phyloP scores from a whole-genome alignment of 2,888 invertebrate species.

The Phalera bucephala region DNA sequence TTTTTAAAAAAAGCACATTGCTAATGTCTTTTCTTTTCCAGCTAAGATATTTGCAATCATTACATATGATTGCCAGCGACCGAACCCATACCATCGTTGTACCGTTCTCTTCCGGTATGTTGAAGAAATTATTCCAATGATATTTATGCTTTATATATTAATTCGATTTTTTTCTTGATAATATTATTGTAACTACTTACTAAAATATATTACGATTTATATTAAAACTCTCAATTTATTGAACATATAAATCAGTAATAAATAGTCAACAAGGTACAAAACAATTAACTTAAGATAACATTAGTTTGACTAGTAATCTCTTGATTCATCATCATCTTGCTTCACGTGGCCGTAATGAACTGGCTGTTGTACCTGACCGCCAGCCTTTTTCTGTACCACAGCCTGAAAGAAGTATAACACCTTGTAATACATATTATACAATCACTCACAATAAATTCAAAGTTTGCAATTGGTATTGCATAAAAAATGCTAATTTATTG shows the following conservation, averaged over 20 bases:
- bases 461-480: background rate
- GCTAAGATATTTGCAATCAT: conserved; percentile 91
- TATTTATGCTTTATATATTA: conserved; percentile 1
- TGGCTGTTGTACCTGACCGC: conserved; percentile 53
- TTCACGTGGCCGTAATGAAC: conserved; percentile 59
- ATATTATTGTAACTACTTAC: conserved; percentile 2
- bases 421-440: conserved; percentile 5
- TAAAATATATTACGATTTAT: conserved; percentile 15
- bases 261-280: conserved; percentile 46
- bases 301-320: conserved; percentile 66
- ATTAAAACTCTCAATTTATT: conserved; percentile 27
- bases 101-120: conserved; percentile 89
- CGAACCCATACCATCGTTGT: conserved; percentile 95
- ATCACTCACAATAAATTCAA: background rate
- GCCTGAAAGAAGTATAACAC: conserved; percentile 51
- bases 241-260: conserved; percentile 40
- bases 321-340: conserved; percentile 59
- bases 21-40: conserved; percentile 60
- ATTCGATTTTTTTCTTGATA: background rate
- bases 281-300: conserved; percentile 17
- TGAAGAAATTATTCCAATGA: conserved; percentile 58
- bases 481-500: background rate
- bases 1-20: too few relatives aligned
- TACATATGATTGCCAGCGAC: conserved; percentile 93
- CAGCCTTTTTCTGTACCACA: conserved; percentile 68